phyloP scores from a whole-genome alignment of 1,140 invertebrate genomes.

The Varroa destructor region DNA sequence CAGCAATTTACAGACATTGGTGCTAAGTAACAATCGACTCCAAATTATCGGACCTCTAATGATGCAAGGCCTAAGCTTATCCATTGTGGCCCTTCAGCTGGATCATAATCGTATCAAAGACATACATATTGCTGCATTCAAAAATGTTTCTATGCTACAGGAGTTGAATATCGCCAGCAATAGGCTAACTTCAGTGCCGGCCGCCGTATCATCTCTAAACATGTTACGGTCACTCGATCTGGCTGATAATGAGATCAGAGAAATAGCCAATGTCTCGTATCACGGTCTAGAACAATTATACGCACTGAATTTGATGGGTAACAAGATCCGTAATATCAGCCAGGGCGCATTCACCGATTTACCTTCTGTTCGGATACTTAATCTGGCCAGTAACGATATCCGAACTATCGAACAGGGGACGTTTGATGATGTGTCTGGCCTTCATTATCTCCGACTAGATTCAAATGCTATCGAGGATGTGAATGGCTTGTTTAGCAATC shows the following conservation, averaged over 20 bases:
- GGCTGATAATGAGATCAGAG: conserved; percentile 61
- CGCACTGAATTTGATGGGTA: conserved; percentile 70
- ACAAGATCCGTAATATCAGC: conserved; percentile 69
- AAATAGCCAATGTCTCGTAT: conserved; percentile 61
- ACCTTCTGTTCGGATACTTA: conserved; percentile 67
- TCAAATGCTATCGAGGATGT: conserved; percentile 70
- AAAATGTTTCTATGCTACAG: conserved; percentile 61
- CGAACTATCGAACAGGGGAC: conserved; percentile 61
- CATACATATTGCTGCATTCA: conserved; percentile 62
- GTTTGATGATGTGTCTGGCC: conserved; percentile 59
- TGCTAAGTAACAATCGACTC: conserved; percentile 62
- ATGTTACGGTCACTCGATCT: conserved; percentile 62
- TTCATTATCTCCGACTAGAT: conserved; percentile 72
- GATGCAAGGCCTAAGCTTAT: conserved; percentile 53
- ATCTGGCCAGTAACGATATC: conserved; percentile 71
- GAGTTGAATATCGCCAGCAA: conserved; percentile 71
- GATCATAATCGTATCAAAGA: conserved; percentile 62
- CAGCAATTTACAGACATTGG: conserved; percentile 66
- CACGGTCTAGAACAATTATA: conserved; percentile 61
- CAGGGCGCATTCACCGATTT: conserved; percentile 62
- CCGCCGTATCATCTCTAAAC: conserved; percentile 57
- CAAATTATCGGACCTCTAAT: conserved; percentile 59
- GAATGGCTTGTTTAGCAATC: conserved; percentile 64
- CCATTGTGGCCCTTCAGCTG: conserved; percentile 59
- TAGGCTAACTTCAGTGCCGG: conserved; percentile 55